Base-by-base conservation (phyloP, 2,113 vertebrate genomes). In the Malurus elegans region DNA sequence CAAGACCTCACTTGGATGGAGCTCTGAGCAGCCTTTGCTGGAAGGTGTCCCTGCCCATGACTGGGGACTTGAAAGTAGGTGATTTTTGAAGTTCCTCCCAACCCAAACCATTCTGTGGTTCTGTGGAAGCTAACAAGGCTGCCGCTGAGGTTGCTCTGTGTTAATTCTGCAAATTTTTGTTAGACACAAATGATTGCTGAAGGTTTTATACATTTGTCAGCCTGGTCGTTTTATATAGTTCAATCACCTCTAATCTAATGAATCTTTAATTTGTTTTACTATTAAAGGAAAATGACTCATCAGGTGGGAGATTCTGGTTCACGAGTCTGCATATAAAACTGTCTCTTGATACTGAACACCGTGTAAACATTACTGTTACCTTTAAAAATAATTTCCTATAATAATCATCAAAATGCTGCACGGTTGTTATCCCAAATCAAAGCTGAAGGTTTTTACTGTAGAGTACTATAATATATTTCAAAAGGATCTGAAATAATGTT, bases 201-300 rank as follows among this genome's bases (percentile, higher is more conserved):
- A 60, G 60, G 34, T 13, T 91, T 78, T 75, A 65, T 71, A 24
- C 4, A 1, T 86, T 88, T 88, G 38, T 53, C 67, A 84, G 36
- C 36, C 54, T 56, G 26, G 58, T 69, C 4, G 17, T 72, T 86
- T 95, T 83, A 70, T 71, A 58, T 44, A 61, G 87, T 74, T 97
- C 81, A 95, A 61, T 89, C 76, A 84, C 83, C 45, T 93, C 84
- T 70, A 78, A 25, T 91, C 67, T 90, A 89, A 93, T 88, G 50
- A 90, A 64, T 83, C 64, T 95, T 91, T 93, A 91, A 95, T 94
- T 79, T 91, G 79, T 29, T 90, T 91, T 92, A 75, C 92, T 95
- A 28, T 94, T 95, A 93, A 88, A 93, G 65, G 78, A 95, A 94
- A 92, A 92, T 91, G 79, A 95, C 38, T 95, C 79, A 96, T 73